Evolutionary conservation across 2,797 vertebrate genomes (phyloP).

Genomic region (Anolis apletophallus): DNA sequence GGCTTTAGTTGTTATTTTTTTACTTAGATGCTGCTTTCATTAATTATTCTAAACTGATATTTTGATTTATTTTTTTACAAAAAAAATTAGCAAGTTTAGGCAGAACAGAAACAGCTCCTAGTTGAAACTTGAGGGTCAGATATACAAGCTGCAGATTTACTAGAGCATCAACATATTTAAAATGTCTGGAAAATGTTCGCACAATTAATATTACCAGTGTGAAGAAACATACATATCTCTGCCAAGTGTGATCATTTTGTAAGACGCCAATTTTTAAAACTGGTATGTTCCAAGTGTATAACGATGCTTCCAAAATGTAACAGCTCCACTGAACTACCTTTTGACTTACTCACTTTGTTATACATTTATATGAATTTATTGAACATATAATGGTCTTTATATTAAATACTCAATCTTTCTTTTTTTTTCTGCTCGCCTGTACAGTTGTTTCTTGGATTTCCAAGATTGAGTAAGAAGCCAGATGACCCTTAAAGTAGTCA

Average conservation of each 20-base stretch:
- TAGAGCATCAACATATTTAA: conserved; percentile 35
- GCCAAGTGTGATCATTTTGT: conserved; percentile 25
- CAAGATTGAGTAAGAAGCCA: conserved; percentile 52
- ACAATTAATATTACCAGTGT: conserved; percentile 37
- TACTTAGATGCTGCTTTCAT: conserved; percentile 18
- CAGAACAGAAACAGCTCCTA: conserved; percentile 39
- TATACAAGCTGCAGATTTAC: conserved; percentile 17
- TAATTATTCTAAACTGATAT: conserved; percentile 16
- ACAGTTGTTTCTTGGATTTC: conserved; percentile 57
- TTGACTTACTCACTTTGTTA: conserved; percentile 61
- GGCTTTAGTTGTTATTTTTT: conserved; percentile 40
- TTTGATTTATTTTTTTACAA: conserved; percentile 5
- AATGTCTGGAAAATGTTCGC: conserved; percentile 43
- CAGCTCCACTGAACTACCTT: conserved; percentile 65
- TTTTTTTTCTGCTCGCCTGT: conserved; percentile 48
- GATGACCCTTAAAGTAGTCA: conserved; percentile 62
- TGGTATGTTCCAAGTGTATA: conserved; percentile 60
- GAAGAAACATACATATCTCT: conserved; percentile 37
- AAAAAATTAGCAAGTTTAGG: conserved; percentile 40
- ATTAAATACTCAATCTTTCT: conserved; percentile 60
- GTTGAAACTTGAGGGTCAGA: neutral
- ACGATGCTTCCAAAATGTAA: conserved; percentile 70
- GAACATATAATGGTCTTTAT: conserved; percentile 79
- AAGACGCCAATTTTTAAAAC: conserved; percentile 57
- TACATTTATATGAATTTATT: conserved; percentile 74